These are phyloP conservation scores for Octopus bimaculoides DNA, from an alignment of 1,140 invertebrate species.

Conservation along the genomic window DNA sequence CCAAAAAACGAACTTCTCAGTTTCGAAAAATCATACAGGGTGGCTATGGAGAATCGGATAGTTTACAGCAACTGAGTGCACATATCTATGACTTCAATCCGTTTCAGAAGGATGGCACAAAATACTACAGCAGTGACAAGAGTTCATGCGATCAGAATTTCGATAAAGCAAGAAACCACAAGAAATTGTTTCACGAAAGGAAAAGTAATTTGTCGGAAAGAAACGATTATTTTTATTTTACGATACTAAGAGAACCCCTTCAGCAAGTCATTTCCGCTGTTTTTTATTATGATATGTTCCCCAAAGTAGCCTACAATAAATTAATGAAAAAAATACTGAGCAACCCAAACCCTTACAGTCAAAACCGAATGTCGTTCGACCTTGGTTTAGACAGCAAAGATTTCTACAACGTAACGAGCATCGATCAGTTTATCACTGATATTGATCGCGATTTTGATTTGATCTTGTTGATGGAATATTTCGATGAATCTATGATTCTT, in stretches of 20 bases:
- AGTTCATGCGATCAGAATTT: slow-evolving; percentile 16
- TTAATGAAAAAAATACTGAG: slow-evolving; percentile 23
- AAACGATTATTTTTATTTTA: slow-evolving; percentile 27
- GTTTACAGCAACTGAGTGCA: slow-evolving; percentile 24
- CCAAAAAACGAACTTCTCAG: background rate
- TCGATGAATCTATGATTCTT: slow-evolving; percentile 61
- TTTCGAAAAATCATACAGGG: background rate
- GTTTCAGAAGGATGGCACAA: slow-evolving; percentile 22
- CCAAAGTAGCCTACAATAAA: slow-evolving; percentile 21
- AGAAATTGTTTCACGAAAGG: background rate
- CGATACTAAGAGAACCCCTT: slow-evolving; percentile 28
- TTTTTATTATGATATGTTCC: slow-evolving; percentile 28
- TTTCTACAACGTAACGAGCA: slow-evolving; percentile 15
- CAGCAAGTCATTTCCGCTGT: slow-evolving; percentile 39
- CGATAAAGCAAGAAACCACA: slow-evolving; percentile 24
- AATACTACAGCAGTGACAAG: slow-evolving; percentile 19
- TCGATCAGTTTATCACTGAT: slow-evolving; percentile 18
- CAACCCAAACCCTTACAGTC: background rate
- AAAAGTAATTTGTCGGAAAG: background rate
- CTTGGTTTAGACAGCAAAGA: slow-evolving; percentile 21
- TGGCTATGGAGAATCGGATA: background rate
- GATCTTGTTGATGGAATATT: slow-evolving; percentile 60
- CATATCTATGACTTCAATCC: slow-evolving; percentile 32
- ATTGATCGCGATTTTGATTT: slow-evolving; percentile 58
- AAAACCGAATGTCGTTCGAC: slow-evolving; percentile 31